phyloP scores from a whole-genome alignment of 2,888 invertebrate species.

The Nymphalis polychloros region DNA sequence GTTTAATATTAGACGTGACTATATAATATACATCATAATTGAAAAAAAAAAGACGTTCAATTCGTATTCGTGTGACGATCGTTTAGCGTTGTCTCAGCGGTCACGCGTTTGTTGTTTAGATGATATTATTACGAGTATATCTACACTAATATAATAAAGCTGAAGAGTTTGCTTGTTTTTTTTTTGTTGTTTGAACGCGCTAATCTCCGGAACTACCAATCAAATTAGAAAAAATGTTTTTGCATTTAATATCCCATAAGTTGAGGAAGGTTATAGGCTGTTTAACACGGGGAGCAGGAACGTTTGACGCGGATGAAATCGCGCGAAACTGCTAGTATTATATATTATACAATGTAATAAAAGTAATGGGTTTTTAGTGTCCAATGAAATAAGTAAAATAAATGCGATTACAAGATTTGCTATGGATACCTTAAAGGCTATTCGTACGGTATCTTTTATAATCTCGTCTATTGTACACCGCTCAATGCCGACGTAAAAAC shows the following conservation, averaged over 20 bases:
- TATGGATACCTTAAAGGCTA: neutral
- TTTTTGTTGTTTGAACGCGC: no score
- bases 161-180: no score
- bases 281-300: no score
- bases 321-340: no score
- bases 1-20: conserved; percentile 22
- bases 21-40: neutral
- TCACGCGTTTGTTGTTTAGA: neutral
- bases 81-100: neutral
- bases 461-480: neutral
- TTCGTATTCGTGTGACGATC: conserved; percentile 3
- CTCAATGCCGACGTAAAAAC: neutral
- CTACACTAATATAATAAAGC: no score
- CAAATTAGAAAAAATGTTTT: no score
- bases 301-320: no score
- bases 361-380: neutral
- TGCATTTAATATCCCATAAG: no score
- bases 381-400: conserved; percentile 1
- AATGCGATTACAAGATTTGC: conserved; percentile 3
- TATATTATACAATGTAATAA: neutral
- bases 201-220: no score
- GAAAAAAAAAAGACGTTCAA: neutral
- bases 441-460: neutral
- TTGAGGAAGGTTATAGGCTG: no score
- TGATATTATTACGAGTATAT: no score